A percentile compares a stretch with the other conserved stretches of the same genome.
Evolutionary conservation across 2,888 invertebrate genomes (phyloP).

Genomic region (Sycophila texana): DNA sequence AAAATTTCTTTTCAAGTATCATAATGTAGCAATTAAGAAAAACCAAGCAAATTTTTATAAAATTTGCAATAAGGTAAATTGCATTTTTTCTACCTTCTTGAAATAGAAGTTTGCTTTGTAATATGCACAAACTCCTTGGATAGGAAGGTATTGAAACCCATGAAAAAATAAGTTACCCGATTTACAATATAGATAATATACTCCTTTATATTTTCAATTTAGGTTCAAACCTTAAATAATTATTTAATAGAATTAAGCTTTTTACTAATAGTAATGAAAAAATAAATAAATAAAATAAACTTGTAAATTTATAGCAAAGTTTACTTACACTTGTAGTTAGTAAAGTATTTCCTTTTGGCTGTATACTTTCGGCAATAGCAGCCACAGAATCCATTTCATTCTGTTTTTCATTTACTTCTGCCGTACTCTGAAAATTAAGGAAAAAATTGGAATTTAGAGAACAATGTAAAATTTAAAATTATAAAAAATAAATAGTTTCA

Average conservation of each 20-base stretch:
- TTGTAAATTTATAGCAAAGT: slow-evolving; percentile 35
- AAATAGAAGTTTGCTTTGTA: slow-evolving; percentile 67
- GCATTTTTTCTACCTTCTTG: slow-evolving; percentile 69
- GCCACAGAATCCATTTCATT: slow-evolving; percentile 93
- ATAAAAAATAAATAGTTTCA: no score
- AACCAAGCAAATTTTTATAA: slow-evolving; percentile 30
- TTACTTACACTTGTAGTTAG: slow-evolving; percentile 89
- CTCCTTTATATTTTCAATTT: no score
- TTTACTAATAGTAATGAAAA: slow-evolving; percentile 20
- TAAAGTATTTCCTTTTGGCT: slow-evolving; percentile 98
- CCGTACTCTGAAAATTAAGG: slow-evolving; percentile 26
- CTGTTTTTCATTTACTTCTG: slow-evolving; percentile 76
- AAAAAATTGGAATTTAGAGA: slow-evolving; percentile 51
- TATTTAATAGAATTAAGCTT: no score
- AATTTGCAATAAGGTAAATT: slow-evolving; percentile 35
- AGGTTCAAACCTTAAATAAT: no score
- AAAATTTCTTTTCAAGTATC: slow-evolving; percentile 3
- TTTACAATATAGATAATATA: no score
- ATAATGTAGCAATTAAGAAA: slow-evolving; percentile 58
- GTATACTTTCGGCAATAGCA: slow-evolving; percentile 95
- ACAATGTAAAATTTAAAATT: slow-evolving; percentile 52
- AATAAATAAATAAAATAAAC: slow-evolving; percentile 46
- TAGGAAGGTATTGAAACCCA: slow-evolving; percentile 62
- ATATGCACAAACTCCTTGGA: slow-evolving; percentile 67
- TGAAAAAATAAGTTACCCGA: no score